Base-by-base conservation (phyloP, 2,797 vertebrate genomes). In the Mycteria americana region DNA sequence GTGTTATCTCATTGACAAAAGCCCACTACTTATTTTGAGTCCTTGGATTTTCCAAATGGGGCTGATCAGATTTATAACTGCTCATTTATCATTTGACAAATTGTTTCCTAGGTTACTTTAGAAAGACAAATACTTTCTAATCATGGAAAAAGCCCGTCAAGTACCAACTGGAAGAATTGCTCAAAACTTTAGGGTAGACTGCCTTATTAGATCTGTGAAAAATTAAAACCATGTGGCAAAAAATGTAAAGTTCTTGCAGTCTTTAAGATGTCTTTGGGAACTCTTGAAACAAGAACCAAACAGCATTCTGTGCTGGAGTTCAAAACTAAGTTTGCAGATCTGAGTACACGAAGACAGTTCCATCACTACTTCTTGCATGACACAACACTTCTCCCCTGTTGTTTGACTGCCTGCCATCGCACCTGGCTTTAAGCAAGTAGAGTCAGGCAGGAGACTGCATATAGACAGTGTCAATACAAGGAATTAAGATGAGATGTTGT, bases 1-100 rank as follows among this genome's bases (percentile, higher is more conserved):
- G 2, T 68, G 22, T 21, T 51, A 15, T 17, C 7, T 65, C 17
- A 39, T 13, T 6, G 10, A 3, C 0, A 0, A 68, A 57, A 77
- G 10, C 5, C 3, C 10, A 27, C 15, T 35, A 17, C 12, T 72
- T 80, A 5, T 59, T 88, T 72, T n/a, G 31, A 67, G 31, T 48
- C 45, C 28, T 21, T 63, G 35, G 2, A 30, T 67, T 90, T 90
- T 79, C 54, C 28, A 68, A 50, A 63, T 24, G 45, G 17, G 8
- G 18, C 8, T 76, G 65, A 69, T 65, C 22, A 65, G 33, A 54
- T 84, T 88, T 24, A 43, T 64, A 54, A 41, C 45, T 77, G 8
- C 10, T 76, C 54, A 37, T 63, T 78, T 81, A 65, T 81, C 19
- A 45, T 69, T 48, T 91, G 56, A 60, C 45, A 43, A 51, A 59